Percentiles rank a stretch among this genome's conserved stretches.
These are phyloP conservation scores for Zosterops lateralis DNA, from an alignment of 2,113 vertebrate species.

Conservation along the genomic window DNA sequence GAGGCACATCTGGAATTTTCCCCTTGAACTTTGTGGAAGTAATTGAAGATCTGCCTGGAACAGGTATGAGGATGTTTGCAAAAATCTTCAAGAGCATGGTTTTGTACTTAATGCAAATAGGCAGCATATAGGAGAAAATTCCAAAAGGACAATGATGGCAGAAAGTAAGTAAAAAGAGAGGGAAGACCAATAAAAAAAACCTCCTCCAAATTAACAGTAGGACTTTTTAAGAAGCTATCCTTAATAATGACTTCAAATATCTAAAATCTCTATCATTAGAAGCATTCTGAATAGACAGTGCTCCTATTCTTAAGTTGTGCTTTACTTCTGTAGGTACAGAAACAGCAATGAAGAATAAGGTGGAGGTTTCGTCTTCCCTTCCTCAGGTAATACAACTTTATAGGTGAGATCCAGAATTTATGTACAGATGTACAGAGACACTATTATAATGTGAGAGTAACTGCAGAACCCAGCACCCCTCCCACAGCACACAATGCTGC, in stretches of 20 bases:
- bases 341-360: constrained; percentile 57
- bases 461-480: neutral
- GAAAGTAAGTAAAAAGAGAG: neutral
- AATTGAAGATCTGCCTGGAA: constrained; percentile 80
- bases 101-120: neutral
- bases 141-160: neutral
- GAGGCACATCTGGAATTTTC: constrained; percentile 79
- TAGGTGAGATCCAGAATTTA: neutral
- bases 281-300: neutral
- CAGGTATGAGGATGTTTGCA: constrained; percentile 15
- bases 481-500: neutral
- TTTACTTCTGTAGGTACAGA: constrained; percentile 40
- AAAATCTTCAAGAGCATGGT: neutral
- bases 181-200: neutral
- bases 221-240: neutral
- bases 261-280: neutral
- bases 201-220: neutral
- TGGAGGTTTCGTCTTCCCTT: constrained; percentile 44
- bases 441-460: neutral
- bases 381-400: constrained; percentile 72
- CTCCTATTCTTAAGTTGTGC: neutral
- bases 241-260: neutral
- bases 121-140: neutral
- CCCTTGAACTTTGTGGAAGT: constrained; percentile 92
- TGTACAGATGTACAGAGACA: neutral